Conservation (phyloP, 2,888 invertebrate species). For the Slavum lentiscoides region DNA sequence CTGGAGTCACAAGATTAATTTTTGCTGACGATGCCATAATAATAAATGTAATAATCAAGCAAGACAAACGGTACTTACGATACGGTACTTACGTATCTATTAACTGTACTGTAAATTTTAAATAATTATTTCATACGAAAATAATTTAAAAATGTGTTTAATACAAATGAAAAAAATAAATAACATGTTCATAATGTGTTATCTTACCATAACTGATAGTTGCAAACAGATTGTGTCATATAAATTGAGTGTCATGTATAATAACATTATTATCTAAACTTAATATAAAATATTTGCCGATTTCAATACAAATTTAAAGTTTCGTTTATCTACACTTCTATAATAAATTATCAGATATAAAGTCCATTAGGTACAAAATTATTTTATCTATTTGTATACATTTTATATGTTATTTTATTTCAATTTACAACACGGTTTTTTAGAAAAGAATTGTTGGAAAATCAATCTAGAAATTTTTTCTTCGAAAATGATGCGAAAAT, state of each 20-base stretch:
- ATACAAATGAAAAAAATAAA: constrained; percentile 3
- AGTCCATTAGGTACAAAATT: not conserved
- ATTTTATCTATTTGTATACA: not conserved
- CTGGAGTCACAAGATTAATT: constrained; percentile 1
- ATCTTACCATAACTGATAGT: not conserved
- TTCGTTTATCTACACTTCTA: not conserved
- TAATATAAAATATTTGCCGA: not conserved
- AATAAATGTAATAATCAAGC: not conserved
- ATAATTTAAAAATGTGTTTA: constrained; percentile 1
- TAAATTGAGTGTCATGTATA: not conserved
- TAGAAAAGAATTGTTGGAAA: no score
- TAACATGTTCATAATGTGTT: not conserved
- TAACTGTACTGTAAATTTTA: constrained; percentile 2
- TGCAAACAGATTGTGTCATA: not conserved
- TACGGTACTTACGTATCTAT: no score
- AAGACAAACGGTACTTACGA: not conserved
- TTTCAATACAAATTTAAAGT: not conserved
- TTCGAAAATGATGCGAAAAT: no score
- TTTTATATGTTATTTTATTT: no score
- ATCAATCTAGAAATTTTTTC: no score
- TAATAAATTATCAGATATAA: not conserved
- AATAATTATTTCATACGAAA: constrained; percentile 8
- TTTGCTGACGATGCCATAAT: constrained; percentile 18
- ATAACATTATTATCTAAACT: constrained; percentile 1
- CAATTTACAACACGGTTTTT: no score